Evolutionary conservation across 2,888 invertebrate species (phyloP), one percentile per base, ranked within the genome.

Genomic region (Lobophora halterata): DNA sequence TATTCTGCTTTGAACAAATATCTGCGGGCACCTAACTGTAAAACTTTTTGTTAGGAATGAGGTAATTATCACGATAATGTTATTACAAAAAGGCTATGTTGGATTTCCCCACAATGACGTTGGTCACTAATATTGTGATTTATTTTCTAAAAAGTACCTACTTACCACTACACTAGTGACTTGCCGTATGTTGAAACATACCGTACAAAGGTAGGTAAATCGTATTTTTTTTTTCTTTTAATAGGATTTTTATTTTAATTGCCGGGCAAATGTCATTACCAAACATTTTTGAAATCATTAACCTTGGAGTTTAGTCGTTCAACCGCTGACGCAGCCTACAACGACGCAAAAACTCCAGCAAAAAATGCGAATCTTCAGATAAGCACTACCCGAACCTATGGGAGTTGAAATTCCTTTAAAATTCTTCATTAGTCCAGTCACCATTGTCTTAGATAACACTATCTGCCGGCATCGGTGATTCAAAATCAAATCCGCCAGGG

Each of bases 21-120:
- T 63, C 46, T 61, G 46, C 56, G 37, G 26, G 44, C 39, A 56
- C 55, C 49, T 78, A 75, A 78, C 74, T 65, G 78, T 78, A 65
- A 50, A 56, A 9, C 9, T 23, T 17, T 17, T 2, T 44, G 43
- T 52, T 47, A 45, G 41, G 48, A 44, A 35, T 39, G 17, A 29
- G 27, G 19, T 40, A 52, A 58, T 61, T 61, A 65, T 41, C 58
- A 40, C 42, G 16, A 49, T 13, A 23, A 45, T 42, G 55, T 35
- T 50, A 54, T 46, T 30, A 53, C 48, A 7, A 3, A 9, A 9
- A 25, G 38, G 21, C 43, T 26, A 6, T 17, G 17, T 17, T 17
- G 17, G 5, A 3, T 3, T 17, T 17, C n/a, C 17, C 17, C 17
- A 17, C 17, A 17, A 3, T 5, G 3, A 17, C n/a, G 17, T 17